These are phyloP conservation scores for Origma solitaria DNA, from an alignment of 2,113 vertebrate species.

Conservation along the genomic window DNA sequence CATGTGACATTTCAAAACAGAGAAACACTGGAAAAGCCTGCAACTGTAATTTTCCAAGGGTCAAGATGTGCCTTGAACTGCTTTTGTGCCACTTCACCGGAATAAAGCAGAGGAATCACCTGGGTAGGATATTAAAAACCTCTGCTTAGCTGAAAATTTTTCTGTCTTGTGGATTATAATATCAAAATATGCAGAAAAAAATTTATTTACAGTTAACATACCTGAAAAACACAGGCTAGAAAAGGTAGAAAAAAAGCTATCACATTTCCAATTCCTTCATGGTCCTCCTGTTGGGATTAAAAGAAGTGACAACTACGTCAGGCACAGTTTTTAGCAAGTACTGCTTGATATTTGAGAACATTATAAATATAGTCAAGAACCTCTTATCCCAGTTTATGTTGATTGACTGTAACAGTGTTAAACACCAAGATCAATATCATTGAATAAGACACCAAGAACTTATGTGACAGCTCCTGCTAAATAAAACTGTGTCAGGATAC, in stretches of 20 bases:
- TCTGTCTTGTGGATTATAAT: background rate
- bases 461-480: background rate
- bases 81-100: background rate
- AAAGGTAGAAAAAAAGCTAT: slow-evolving; percentile 89
- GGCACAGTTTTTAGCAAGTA: background rate
- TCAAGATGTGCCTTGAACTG: background rate
- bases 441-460: background rate
- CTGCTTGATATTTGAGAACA: background rate
- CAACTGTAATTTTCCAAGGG: background rate
- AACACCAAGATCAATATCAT: background rate
- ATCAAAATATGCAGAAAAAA: background rate
- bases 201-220: slow-evolving; percentile 44
- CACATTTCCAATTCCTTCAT: slow-evolving; percentile 84
- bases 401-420: background rate
- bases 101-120: background rate
- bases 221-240: slow-evolving; percentile 86
- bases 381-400: background rate
- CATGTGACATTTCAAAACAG: background rate
- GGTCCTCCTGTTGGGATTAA: slow-evolving; percentile 79
- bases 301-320: background rate
- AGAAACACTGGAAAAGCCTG: background rate
- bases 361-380: background rate
- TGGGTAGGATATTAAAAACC: background rate
- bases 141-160: background rate
- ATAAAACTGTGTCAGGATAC: background rate